Percentiles rank a stretch among this genome's conserved stretches.
phyloP scores from a whole-genome alignment of 2,113 vertebrate genomes.

The Cavia porcellus region DNA sequence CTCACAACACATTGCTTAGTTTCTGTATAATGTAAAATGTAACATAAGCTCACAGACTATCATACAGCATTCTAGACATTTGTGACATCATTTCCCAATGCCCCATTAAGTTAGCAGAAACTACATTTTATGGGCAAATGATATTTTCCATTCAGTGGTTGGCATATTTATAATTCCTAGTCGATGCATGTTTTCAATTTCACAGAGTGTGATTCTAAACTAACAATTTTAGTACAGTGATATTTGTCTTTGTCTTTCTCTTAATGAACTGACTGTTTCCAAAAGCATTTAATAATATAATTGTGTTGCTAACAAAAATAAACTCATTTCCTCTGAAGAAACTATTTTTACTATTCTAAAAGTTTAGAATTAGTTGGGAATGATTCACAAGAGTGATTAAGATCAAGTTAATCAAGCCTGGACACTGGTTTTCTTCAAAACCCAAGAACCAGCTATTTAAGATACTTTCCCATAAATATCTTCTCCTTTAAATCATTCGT shows the following conservation, averaged over 20 bases:
- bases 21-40: not conserved
- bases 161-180: slow-evolving; percentile 73
- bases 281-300: slow-evolving; percentile 60
- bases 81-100: slow-evolving; percentile 56
- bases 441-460: not conserved
- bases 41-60: not conserved
- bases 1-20: not conserved
- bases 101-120: slow-evolving; percentile 51
- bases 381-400: slow-evolving; percentile 46
- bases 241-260: slow-evolving; percentile 76
- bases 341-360: slow-evolving; percentile 37
- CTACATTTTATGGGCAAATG: slow-evolving; percentile 57
- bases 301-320: slow-evolving; percentile 53
- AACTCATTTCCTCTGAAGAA: slow-evolving; percentile 52
- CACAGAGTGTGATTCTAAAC: slow-evolving; percentile 74
- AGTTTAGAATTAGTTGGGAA: slow-evolving; percentile 59
- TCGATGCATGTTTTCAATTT: slow-evolving; percentile 73
- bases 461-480: not conserved
- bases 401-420: not conserved
- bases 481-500: not conserved
- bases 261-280: slow-evolving; percentile 77
- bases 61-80: not conserved
- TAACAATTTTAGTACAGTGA: slow-evolving; percentile 68
- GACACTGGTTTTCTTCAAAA: not conserved
- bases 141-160: slow-evolving; percentile 52